A percentile compares a stretch with the other conserved stretches of the same genome.
phyloP scores from a whole-genome alignment of 2,797 vertebrate genomes.

The Argentina silus region DNA sequence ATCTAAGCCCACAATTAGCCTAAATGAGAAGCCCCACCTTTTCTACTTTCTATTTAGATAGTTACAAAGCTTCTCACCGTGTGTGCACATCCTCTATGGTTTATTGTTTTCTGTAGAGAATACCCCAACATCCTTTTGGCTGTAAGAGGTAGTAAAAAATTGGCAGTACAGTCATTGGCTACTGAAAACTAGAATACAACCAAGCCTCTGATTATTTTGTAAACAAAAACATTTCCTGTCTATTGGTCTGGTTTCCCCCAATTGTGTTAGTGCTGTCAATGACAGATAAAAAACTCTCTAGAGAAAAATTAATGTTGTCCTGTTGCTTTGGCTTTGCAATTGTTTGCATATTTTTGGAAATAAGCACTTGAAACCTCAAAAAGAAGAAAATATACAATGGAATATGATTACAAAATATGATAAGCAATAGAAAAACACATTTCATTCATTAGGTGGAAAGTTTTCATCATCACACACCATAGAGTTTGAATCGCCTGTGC shows the following conservation, averaged over 20 bases:
- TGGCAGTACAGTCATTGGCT: constrained; percentile 31
- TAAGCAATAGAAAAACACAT: too few relatives aligned
- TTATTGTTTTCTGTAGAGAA: constrained; percentile 53
- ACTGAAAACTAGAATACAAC: constrained; percentile 43
- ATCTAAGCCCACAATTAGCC: not conserved
- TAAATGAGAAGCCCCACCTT: not conserved
- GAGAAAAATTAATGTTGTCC: constrained; percentile 68
- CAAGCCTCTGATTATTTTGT: constrained; percentile 51
- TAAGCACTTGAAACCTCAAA: constrained; percentile 16
- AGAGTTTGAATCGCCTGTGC: too few relatives aligned
- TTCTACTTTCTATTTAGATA: constrained; percentile 20
- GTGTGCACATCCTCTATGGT: constrained; percentile 42
- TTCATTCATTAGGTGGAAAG: too few relatives aligned
- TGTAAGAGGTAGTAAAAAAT: constrained; percentile 39
- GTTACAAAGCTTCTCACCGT: not conserved
- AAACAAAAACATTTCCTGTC: constrained; percentile 74
- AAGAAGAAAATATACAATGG: not conserved
- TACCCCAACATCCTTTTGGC: constrained; percentile 49
- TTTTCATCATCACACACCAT: too few relatives aligned
- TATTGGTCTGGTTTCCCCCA: constrained; percentile 63
- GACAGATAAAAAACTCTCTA: constrained; percentile 60
- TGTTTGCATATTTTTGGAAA: constrained; percentile 40
- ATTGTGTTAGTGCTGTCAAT: constrained; percentile 62
- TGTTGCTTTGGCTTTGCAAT: constrained; percentile 38
- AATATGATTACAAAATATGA: not conserved